Evolutionary conservation across 2,888 invertebrate species (phyloP), one percentile per base, ranked within the genome.

Genomic region (Homarus gammarus): DNA sequence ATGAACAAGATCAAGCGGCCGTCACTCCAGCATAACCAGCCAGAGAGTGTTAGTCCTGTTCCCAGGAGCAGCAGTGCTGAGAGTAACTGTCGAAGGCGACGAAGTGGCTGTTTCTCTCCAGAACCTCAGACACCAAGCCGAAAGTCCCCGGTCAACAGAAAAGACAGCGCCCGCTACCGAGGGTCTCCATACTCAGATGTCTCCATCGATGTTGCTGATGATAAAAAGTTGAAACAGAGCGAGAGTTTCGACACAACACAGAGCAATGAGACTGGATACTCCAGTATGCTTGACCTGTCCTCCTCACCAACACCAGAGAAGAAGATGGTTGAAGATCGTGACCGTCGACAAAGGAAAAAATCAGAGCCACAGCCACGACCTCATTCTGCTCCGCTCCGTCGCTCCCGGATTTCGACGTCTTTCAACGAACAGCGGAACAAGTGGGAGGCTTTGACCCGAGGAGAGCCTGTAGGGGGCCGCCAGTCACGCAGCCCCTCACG

Each of bases 171-270:
- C n/a, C 89, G 89, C 31, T 56, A 72, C 27, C 33, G 89, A 44
- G 89, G 82, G 18, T 85, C 85, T 10, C 89, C 89, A 22, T 85
- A 85, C 36, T 84, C 89, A n/a, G 89, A 89, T n/a, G 79, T 85
- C 5, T 89, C 89, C 56, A 36, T 79, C 8, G 89, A 89, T 36
- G 44, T 73, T 38, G 38, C 84, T 49, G 89, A 89, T 73, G 84
- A 88, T 49, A 91, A 90, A 68, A 84, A 90, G 18, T 56, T 91
- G 49, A 87, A 88, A 31, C 91, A 90, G 77, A 91, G 91, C 73
- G 91, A 91, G 73, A 91, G 91, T 79, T 91, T 91, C 51, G 91
- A 91, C 73, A 91, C 91, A 68, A 91, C 91, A n/a, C 91, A 91
- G 40, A 91, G 91, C 56, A 91, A 91, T 79, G 91, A 91, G 68